A percentile compares a stretch with the other conserved stretches of the same genome.
Conservation (phyloP, 2,888 invertebrate species). For the Colletes collaris region DNA sequence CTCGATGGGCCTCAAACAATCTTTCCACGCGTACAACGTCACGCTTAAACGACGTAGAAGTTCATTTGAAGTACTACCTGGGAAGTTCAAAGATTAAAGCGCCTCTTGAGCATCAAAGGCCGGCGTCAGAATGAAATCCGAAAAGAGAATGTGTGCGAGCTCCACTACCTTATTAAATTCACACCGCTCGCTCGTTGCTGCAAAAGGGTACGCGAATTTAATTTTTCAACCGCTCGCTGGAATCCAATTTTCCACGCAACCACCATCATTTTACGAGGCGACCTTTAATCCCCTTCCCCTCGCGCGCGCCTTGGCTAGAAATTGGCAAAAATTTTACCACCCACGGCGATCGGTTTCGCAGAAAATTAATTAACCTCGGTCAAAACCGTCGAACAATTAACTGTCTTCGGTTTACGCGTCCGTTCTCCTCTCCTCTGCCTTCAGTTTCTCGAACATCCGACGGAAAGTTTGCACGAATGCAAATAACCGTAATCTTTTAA, state of each 20-base stretch:
- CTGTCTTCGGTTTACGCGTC: background rate
- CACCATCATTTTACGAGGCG: constrained; percentile 23
- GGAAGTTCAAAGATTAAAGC: constrained; percentile 51
- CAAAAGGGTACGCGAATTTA: constrained; percentile 40
- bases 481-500: constrained; percentile 24
- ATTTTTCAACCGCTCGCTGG: constrained; percentile 40
- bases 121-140: constrained; percentile 42
- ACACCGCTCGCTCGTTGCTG: constrained; percentile 10
- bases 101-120: constrained; percentile 49
- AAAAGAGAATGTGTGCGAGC: constrained; percentile 49
- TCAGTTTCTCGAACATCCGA: background rate
- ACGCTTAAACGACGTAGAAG: constrained; percentile 38
- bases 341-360: background rate
- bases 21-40: constrained; percentile 17
- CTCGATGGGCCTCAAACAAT: constrained; percentile 5
- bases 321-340: constrained; percentile 4
- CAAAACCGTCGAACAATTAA: constrained; percentile 12
- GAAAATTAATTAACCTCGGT: background rate
- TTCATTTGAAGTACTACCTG: constrained; percentile 38
- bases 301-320: background rate
- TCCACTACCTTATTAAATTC: constrained; percentile 49
- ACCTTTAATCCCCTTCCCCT: constrained; percentile 13
- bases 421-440: background rate
- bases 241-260: constrained; percentile 49
- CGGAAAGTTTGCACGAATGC: constrained; percentile 1